Conservation (phyloP, 1,140 invertebrate species). For the Zaprionus ghesquierei region DNA sequence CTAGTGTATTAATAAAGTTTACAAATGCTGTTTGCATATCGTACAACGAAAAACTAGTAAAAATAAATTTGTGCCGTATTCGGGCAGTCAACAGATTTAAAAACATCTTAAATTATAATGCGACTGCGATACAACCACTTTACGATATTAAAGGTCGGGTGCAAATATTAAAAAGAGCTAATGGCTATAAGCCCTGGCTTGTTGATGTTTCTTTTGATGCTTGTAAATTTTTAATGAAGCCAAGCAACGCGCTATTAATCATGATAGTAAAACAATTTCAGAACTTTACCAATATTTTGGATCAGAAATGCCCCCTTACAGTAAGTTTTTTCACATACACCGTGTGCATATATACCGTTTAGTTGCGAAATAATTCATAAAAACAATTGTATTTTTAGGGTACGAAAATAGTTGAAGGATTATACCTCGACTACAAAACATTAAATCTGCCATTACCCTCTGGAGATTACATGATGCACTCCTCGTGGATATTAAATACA, state of each 20-base stretch:
- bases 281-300: background rate
- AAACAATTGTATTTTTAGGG: too few species aligned
- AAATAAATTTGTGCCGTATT: background rate
- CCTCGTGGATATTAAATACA: too few species aligned
- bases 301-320: background rate
- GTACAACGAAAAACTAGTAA: background rate
- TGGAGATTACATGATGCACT: too few species aligned
- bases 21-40: background rate
- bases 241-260: background rate
- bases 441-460: too few species aligned
- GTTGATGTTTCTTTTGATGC: background rate
- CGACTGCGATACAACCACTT: background rate
- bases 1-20: background rate
- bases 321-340: too few species aligned
- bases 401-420: too few species aligned
- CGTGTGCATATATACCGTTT: too few species aligned
- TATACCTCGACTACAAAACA: too few species aligned
- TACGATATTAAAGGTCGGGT: background rate
- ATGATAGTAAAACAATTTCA: background rate
- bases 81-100: background rate
- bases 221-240: background rate
- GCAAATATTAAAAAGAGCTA: background rate
- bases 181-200: slow-evolving; percentile 1
- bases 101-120: background rate
- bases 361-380: too few species aligned